Evolutionary conservation across 2,797 vertebrate species (phyloP), one percentile per base, ranked within the genome.

Genomic region (Pterois miles): DNA sequence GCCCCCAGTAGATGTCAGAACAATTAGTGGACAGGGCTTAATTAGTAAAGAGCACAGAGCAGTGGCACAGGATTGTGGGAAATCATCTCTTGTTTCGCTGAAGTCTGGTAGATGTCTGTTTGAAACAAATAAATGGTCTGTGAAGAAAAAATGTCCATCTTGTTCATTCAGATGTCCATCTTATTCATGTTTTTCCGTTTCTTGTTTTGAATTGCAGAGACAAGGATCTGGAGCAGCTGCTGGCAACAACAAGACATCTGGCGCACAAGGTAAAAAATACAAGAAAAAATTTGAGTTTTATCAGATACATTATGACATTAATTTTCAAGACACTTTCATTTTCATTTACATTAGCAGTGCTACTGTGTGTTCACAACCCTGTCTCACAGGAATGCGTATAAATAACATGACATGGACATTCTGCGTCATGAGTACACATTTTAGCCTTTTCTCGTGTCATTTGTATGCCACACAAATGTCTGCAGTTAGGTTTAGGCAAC

Each of bases 241-340:
- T 71, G 96, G 95, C 71, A 98, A 97, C 95, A 97, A 96, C 90
- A 98, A 98, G 95, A 94, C 96, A 20, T 89, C 97, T 87, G 97
- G 94, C 74, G 96, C 91, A 86, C 97, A 97, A 87, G 98, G 98
- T 99, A 96, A 87, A 75, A 50, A 40, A 40, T 46, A 43, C 10
- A 60, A 14, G 27, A 20, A 27, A 27, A 29, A 22, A 16, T 1
- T 54, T 18, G 13, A 1, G 53, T 46, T 46, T n/a, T 12, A 22
- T 52, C n/a, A 52, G n/a, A 10, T 18, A 34, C 6, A 33, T 33
- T 23, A 38, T 43, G 1, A 31, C 1, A 11, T 74, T 59, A 18
- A 48, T 6, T 48, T n/a, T 36, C 56, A 59, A 59, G 31, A 43
- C 6, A 4, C 18, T 46, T 66, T 31, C 23, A 9, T n/a, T 60